Percentiles rank a stretch among this genome's conserved stretches.
These are phyloP conservation scores for Campoletis sonorensis DNA, from an alignment of 1,140 invertebrate species.

Conservation along the genomic window DNA sequence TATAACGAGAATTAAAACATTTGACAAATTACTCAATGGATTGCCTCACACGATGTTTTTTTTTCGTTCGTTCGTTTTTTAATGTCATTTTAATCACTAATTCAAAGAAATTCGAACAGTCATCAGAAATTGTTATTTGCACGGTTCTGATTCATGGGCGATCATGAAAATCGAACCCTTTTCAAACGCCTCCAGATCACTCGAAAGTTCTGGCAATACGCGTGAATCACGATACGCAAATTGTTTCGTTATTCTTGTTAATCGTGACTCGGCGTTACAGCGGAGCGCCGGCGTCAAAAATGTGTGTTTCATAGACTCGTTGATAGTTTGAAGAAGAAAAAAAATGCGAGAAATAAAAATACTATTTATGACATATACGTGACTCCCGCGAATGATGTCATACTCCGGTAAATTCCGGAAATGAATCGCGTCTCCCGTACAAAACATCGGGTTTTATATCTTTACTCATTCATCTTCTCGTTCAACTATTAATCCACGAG, in stretches of 20 bases:
- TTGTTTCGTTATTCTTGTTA: background rate
- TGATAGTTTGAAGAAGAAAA: background rate
- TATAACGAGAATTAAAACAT: background rate
- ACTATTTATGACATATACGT: background rate
- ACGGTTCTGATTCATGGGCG: background rate
- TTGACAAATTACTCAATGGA: too few species aligned
- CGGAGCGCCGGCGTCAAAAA: constrained; percentile 1
- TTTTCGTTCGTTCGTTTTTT: background rate
- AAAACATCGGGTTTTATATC: too few species aligned
- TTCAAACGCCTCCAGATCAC: background rate
- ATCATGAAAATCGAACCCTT: background rate
- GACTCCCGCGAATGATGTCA: background rate
- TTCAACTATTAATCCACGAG: background rate
- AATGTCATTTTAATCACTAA: background rate
- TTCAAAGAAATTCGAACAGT: background rate
- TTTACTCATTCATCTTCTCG: background rate
- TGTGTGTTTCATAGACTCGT: background rate
- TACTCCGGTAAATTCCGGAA: constrained; percentile 7
- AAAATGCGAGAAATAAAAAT: background rate
- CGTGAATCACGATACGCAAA: background rate
- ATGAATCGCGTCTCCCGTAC: background rate
- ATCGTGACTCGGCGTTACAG: background rate
- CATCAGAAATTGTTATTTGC: too few species aligned
- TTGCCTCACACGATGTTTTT: too few species aligned
- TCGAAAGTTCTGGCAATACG: background rate